These are phyloP conservation scores for Dorcus parallelipipedus DNA, from an alignment of 2,888 invertebrate species.

Conservation along the genomic window DNA sequence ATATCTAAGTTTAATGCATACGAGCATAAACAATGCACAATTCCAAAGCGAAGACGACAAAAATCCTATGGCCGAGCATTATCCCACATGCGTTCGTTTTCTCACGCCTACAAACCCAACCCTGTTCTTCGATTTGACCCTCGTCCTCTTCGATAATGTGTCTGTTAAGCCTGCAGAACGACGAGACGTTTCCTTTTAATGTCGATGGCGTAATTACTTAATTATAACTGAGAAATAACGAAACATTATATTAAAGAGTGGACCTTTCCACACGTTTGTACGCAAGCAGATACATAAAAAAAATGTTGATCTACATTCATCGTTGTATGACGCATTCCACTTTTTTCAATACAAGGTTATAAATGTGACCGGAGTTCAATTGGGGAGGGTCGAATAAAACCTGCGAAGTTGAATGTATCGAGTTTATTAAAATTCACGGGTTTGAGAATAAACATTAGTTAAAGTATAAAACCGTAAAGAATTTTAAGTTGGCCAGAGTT, in stretches of 20 bases:
- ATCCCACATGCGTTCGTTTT: constrained; percentile 10
- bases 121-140: constrained; percentile 4
- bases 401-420: too few species aligned
- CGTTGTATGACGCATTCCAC: too few species aligned
- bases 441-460: too few species aligned
- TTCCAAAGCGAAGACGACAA: constrained; percentile 5
- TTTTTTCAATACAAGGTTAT: too few species aligned
- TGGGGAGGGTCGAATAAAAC: too few species aligned
- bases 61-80: constrained; percentile 3
- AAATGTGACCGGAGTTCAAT: too few species aligned
- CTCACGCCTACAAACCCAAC: constrained; percentile 11
- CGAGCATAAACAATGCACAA: constrained; percentile 16
- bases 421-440: too few species aligned
- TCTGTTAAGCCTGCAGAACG: neutral
- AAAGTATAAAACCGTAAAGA: too few species aligned
- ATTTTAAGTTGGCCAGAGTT: too few species aligned
- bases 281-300: too few species aligned
- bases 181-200: constrained; percentile 2
- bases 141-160: neutral
- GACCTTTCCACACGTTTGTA: too few species aligned
- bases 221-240: constrained; percentile 24
- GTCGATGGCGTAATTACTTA: constrained; percentile 20
- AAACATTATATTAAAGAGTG: neutral
- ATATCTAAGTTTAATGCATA: constrained; percentile 7
- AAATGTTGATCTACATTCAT: too few species aligned